Evolutionary conservation across 2,797 vertebrate species (phyloP).

Genomic region (Alcedo quadribrachys): DNA sequence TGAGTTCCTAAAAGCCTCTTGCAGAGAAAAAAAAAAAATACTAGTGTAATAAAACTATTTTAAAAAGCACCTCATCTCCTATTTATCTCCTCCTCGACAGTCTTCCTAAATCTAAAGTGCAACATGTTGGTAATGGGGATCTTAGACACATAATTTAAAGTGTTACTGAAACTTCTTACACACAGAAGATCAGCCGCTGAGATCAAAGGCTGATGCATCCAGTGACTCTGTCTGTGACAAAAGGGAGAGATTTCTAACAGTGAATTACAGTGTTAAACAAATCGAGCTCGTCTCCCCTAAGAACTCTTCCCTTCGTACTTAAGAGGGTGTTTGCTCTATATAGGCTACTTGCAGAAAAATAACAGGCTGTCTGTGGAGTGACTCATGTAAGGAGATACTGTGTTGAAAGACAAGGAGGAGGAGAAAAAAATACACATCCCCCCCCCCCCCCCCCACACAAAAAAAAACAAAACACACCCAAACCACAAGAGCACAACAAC

Average conservation of each 20-base stretch:
- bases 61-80: conserved; percentile 20
- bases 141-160: conserved; percentile 33
- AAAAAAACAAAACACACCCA: no score
- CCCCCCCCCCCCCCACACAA: no score
- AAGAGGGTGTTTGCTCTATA: conserved; percentile 43
- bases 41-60: conserved; percentile 20
- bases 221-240: conserved; percentile 62
- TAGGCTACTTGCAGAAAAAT: conserved; percentile 48
- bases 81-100: conserved; percentile 50
- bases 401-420: conserved; percentile 42
- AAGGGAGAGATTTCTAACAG: conserved; percentile 33
- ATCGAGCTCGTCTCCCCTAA: conserved; percentile 59
- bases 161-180: conserved; percentile 24
- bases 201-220: conserved; percentile 68
- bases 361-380: conserved; percentile 47
- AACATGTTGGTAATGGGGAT: conserved; percentile 8
- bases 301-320: conserved; percentile 31
- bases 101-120: conserved; percentile 14
- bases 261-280: conserved; percentile 66
- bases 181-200: not conserved
- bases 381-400: conserved; percentile 9
- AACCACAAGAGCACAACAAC: no score
- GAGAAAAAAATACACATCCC: not conserved
- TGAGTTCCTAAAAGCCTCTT: not conserved
- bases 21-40: not conserved